Conservation (phyloP, 2,888 invertebrate genomes). For the Argyresthia goedartella region DNA sequence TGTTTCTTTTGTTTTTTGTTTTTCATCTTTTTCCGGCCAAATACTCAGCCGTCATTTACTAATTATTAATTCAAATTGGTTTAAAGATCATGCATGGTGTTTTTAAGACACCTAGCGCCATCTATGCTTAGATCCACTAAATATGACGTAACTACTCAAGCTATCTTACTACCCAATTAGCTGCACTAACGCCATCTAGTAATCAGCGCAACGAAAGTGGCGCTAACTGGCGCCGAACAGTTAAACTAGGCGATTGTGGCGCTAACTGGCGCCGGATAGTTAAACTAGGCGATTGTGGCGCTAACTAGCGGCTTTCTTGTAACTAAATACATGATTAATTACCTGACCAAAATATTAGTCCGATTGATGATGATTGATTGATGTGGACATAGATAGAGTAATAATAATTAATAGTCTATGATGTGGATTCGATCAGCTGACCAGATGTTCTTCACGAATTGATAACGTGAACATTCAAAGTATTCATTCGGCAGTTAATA, state of each 20-base stretch:
- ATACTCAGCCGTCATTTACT: too few relatives aligned
- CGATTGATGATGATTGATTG: too few relatives aligned
- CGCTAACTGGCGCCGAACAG: not conserved
- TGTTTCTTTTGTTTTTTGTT: conserved; percentile 17
- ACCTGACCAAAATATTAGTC: too few relatives aligned
- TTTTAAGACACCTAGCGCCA: not conserved
- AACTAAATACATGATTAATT: not conserved
- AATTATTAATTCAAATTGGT: too few relatives aligned
- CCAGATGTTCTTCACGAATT: too few relatives aligned
- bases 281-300: not conserved
- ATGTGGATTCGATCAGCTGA: too few relatives aligned
- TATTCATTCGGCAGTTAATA: too few relatives aligned
- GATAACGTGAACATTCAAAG: too few relatives aligned
- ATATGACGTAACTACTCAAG: not conserved
- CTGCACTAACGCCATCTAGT: conserved; percentile 20
- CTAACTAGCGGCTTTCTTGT: not conserved
- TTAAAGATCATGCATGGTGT: too few relatives aligned
- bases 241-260: not conserved
- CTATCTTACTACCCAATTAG: not conserved
- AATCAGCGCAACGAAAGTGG: too few relatives aligned
- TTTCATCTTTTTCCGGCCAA: not conserved
- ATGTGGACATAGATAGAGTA: too few relatives aligned
- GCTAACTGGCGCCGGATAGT: not conserved
- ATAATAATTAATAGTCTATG: too few relatives aligned
- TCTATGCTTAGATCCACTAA: not conserved